Evolutionary conservation across 1,140 invertebrate species (phyloP), one percentile per base, ranked within the genome.

Genomic region (Nasonia longicornis): DNA sequence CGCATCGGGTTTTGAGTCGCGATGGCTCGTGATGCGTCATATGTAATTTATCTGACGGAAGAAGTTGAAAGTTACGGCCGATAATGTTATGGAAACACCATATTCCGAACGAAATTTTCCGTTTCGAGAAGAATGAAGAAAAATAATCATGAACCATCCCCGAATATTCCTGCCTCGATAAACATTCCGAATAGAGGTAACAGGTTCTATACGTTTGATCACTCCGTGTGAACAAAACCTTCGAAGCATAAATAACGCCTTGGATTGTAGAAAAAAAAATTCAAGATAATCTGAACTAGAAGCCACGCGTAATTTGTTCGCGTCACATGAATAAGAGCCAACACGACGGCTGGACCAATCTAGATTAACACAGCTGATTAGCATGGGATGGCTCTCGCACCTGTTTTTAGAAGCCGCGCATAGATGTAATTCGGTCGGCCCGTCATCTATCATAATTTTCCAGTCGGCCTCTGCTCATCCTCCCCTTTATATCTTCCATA

Each of bases 371-470:
- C 67, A 70, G 67, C 35, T 29, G 52, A 29, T 70, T 78, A 78
- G 70, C 67, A 78, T 78, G 67, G 66, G 45, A 70, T 38, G 45
- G 12, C 48, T 70, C 48, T 70, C 69, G 66, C 76, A 69, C 76
- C 67, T 78, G 77, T 70, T 78, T 20, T 78, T 67, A 42, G 77
- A 31, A 70, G 42, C 77, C 22, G 42, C 22, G 42, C 67, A 58
- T 78, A 70, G 77, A 7, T 78, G 70, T 78, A 78, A 78, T 78
- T 78, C 67, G 77, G 77, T 58, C 26, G 67, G 45, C n/a, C 67
- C 66, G 52, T 48, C 45, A 45, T 70, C 77, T 78, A 78, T 78
- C 76, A 70, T 77, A 26, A 78, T 78, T 78, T 78, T 78, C 45
- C 66, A 35, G 45, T 70, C 77, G 58, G 26, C 76, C 69, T 52